These are phyloP conservation scores for Spialia ferax DNA, from an alignment of 2,888 invertebrate genomes.

Conservation along the genomic window DNA sequence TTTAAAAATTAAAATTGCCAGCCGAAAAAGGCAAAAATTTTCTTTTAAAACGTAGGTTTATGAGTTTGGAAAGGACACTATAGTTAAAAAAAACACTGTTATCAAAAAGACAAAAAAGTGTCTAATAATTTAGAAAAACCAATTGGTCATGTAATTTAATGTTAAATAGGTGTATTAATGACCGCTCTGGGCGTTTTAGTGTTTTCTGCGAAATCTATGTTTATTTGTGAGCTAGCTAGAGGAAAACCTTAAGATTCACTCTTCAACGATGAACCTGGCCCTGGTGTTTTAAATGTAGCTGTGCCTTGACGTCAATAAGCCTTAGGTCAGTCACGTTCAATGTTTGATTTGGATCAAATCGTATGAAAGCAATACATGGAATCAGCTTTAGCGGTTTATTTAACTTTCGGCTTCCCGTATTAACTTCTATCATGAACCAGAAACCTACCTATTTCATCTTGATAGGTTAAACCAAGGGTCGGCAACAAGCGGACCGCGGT, in stretches of 20 bases:
- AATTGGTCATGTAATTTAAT: no score
- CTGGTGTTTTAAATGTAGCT: slow-evolving; percentile 10
- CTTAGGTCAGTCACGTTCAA: slow-evolving; percentile 10
- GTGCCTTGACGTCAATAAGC: slow-evolving; percentile 22
- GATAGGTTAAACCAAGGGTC: no score
- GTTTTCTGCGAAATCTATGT: slow-evolving; percentile 10
- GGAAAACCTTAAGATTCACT: slow-evolving; percentile 18
- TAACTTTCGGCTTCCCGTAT: slow-evolving; percentile 4
- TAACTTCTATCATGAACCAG: background rate
- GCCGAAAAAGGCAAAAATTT: no score
- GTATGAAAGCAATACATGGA: slow-evolving; percentile 20
- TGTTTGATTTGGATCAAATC: slow-evolving; percentile 22
- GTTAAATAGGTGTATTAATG: background rate
- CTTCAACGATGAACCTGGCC: slow-evolving; percentile 2
- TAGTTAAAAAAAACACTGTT: no score
- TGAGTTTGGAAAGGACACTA: no score
- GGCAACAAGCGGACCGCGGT: no score
- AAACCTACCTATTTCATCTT: slow-evolving; percentile 2
- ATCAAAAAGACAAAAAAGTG: no score
- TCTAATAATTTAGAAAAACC: no score
- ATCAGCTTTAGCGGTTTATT: background rate
- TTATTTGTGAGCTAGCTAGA: slow-evolving; percentile 16
- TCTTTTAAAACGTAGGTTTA: no score
- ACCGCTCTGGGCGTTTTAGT: background rate
- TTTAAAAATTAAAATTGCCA: no score